Percentiles rank a stretch among this genome's conserved stretches.
Conservation (phyloP, 2,888 invertebrate genomes). For the Orthosia gothica region DNA sequence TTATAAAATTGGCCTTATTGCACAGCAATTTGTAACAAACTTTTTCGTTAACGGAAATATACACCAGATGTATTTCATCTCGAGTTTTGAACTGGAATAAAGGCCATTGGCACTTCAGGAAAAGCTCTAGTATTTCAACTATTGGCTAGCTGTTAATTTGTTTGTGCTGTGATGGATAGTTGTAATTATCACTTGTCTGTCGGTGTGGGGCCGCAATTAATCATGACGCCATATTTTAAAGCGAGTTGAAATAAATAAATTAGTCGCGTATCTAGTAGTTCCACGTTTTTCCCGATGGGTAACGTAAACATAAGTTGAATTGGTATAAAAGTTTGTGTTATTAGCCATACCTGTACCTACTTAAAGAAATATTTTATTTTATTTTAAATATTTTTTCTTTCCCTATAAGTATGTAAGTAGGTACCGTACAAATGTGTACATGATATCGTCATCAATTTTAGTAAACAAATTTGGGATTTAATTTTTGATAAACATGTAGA, state of each 20-base stretch:
- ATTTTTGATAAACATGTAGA: not conserved
- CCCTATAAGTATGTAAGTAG: not conserved
- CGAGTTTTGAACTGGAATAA: not conserved
- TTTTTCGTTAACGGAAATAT: not conserved
- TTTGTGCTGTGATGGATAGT: constrained; percentile 27
- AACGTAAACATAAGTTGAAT: not conserved
- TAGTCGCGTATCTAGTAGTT: no score
- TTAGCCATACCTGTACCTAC: not conserved
- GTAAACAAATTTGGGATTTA: not conserved
- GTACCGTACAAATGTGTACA: not conserved
- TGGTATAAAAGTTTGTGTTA: not conserved
- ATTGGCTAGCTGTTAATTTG: constrained; percentile 12
- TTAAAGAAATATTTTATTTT: no score
- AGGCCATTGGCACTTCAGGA: not conserved
- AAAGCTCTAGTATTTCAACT: not conserved
- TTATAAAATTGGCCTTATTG: constrained; percentile 36
- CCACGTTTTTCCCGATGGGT: not conserved
- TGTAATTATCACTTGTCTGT: constrained; percentile 19
- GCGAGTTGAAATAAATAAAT: not conserved
- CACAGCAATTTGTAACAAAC: constrained; percentile 17
- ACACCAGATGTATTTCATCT: not conserved
- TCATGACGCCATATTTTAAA: not conserved
- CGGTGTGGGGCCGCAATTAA: not conserved
- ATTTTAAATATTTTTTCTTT: not conserved
- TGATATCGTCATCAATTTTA: not conserved